Conservation (phyloP, 2,797 vertebrate species). For the Neopelma chrysocephalum region DNA sequence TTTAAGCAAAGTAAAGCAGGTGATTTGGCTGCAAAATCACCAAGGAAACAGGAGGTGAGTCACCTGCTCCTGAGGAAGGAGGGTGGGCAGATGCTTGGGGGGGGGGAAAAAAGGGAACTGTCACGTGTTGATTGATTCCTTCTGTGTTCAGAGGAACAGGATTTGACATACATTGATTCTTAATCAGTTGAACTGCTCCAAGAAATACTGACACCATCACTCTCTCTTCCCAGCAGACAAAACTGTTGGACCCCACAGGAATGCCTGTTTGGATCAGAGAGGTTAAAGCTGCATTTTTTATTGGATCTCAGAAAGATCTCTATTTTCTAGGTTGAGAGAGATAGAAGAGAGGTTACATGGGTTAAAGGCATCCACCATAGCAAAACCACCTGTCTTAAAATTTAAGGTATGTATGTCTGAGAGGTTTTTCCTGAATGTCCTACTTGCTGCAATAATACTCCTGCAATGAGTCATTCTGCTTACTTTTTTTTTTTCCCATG, state of each 20-base stretch:
- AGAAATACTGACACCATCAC: not conserved
- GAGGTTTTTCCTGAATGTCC: not conserved
- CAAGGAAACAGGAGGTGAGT: not conserved
- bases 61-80: not conserved
- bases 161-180: not conserved
- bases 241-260: constrained; percentile 25
- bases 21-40: not conserved
- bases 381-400: constrained; percentile 88
- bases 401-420: constrained; percentile 86
- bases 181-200: not conserved
- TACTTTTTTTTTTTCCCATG: not conserved
- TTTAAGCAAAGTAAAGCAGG: not conserved
- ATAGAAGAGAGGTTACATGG: constrained; percentile 88
- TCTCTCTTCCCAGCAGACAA: constrained; percentile 34
- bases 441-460: not conserved
- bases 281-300: constrained; percentile 38
- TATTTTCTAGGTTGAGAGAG: constrained; percentile 84
- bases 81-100: not conserved
- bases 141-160: not conserved
- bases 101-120: not conserved
- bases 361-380: constrained; percentile 83
- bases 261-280: constrained; percentile 36
- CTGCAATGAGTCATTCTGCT: not conserved
- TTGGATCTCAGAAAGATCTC: constrained; percentile 54
- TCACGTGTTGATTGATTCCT: not conserved